phyloP scores from a whole-genome alignment of 2,888 invertebrate species.

The Elegia similella region DNA sequence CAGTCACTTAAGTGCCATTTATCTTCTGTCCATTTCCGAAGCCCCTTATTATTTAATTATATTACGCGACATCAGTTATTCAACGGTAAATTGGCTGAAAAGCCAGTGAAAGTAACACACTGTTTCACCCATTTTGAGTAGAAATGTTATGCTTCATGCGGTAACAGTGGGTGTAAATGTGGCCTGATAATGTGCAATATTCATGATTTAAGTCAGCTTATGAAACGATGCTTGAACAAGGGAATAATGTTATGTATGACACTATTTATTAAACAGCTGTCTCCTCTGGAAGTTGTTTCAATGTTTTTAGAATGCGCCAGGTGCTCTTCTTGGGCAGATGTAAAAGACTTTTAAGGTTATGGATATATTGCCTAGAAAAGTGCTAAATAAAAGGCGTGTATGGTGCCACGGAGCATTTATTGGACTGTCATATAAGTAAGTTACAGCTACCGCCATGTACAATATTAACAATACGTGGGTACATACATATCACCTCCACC shows the following conservation, averaged over 20 bases:
- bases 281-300: background rate
- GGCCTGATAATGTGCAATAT: background rate
- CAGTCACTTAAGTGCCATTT: constrained; percentile 46
- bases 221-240: background rate
- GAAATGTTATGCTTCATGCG: background rate
- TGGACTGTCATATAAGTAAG: too few relatives aligned
- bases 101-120: constrained; percentile 27
- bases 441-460: too few relatives aligned
- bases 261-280: background rate
- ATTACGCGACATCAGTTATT: constrained; percentile 34
- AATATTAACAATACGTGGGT: too few relatives aligned
- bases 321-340: background rate
- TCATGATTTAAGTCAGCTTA: background rate
- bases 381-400: too few relatives aligned
- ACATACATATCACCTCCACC: too few relatives aligned
- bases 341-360: background rate
- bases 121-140: constrained; percentile 1
- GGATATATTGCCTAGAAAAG: background rate
- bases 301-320: background rate
- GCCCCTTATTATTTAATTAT: constrained; percentile 50
- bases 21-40: constrained; percentile 43
- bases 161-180: background rate
- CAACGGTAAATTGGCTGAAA: constrained; percentile 37
- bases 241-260: background rate
- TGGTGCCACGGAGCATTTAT: too few relatives aligned